These are phyloP conservation scores for Mesocentrotus franciscanus DNA, from an alignment of 53 echinoderm and acorn worm species.

Conservation along the genomic window DNA sequence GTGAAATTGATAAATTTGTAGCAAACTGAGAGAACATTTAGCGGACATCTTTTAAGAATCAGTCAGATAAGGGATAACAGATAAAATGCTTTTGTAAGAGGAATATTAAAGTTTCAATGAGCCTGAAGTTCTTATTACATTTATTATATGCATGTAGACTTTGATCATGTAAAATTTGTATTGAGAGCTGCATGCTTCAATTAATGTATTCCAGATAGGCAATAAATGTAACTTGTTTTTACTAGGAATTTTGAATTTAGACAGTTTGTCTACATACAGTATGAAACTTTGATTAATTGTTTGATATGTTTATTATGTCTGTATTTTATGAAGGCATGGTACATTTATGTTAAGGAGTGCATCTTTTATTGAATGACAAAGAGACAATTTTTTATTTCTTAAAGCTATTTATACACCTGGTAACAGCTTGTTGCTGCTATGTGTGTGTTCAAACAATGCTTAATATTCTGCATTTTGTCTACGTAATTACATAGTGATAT, in stretches of 20 bases:
- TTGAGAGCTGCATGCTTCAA: background rate
- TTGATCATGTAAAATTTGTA: background rate
- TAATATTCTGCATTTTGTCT: background rate
- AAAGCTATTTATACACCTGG: background rate
- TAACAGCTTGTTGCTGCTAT: background rate
- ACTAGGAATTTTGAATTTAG: background rate
- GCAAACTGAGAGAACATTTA: too few relatives aligned
- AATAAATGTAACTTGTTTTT: background rate
- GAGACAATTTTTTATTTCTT: background rate
- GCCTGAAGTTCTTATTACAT: background rate
- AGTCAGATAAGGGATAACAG: too few relatives aligned
- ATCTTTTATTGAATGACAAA: background rate
- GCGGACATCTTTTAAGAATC: too few relatives aligned
- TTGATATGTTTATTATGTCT: background rate
- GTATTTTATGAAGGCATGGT: background rate
- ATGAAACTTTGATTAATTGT: background rate
- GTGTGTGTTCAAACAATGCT: background rate
- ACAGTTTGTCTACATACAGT: background rate
- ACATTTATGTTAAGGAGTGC: background rate
- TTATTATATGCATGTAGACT: background rate
- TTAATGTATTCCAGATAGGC: background rate
- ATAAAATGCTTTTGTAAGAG: too few relatives aligned
- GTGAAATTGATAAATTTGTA: too few relatives aligned
- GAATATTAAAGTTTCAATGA: background rate
- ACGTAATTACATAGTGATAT: background rate